A percentile compares a stretch with the other conserved stretches of the same genome.
phyloP scores from a whole-genome alignment of 1,140 invertebrate species.

The Nasonia longicornis region DNA sequence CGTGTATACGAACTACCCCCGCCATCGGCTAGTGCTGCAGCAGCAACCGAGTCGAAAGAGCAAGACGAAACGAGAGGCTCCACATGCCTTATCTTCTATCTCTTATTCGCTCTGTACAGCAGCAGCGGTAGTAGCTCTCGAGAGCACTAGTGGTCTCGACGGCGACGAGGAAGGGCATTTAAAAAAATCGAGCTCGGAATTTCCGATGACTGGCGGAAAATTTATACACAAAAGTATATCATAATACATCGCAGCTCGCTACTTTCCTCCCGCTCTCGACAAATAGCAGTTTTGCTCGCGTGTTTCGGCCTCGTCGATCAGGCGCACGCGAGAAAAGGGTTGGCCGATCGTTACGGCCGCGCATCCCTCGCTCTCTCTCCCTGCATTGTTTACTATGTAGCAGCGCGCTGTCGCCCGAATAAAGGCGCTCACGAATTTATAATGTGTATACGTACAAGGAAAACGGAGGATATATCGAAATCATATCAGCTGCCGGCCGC shows the following conservation, averaged over 20 bases:
- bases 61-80: constrained; percentile 42
- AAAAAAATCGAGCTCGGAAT: constrained; percentile 19
- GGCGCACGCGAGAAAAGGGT: background rate
- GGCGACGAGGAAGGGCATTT: background rate
- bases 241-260: background rate
- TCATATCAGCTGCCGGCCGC: background rate
- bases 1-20: constrained; percentile 29
- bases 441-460: no score
- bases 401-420: no score
- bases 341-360: background rate
- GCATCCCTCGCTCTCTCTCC: background rate
- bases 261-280: background rate
- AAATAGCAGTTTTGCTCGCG: constrained; percentile 31
- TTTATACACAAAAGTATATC: background rate
- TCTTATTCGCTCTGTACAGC: background rate
- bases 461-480: background rate
- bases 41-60: constrained; percentile 20
- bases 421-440: background rate
- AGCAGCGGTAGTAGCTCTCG: background rate
- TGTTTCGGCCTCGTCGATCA: constrained; percentile 34
- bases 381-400: background rate
- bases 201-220: constrained; percentile 34
- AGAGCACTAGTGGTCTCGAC: background rate
- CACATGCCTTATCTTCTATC: constrained; percentile 42
- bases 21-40: constrained; percentile 14